phyloP scores from a whole-genome alignment of 2,888 invertebrate species.

The Chymomyza caudatula region DNA sequence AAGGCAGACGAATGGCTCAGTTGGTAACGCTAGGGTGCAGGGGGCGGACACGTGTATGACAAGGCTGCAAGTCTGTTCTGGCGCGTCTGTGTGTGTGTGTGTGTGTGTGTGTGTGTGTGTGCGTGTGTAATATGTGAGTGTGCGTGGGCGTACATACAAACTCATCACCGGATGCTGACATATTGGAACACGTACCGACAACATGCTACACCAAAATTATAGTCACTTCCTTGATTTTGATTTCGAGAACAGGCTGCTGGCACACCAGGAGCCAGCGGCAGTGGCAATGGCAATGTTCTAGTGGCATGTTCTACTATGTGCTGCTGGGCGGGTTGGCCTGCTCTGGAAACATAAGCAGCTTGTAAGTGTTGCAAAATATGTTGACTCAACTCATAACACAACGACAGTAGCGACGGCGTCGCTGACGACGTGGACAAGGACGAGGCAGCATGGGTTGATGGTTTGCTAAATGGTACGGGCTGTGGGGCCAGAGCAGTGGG shows the following conservation, averaged over 20 bases:
- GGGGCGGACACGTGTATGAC: constrained; percentile 35
- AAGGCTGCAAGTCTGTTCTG: constrained; percentile 7
- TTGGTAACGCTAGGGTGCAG: neutral
- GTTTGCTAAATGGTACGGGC: constrained; percentile 20
- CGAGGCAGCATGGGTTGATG: constrained; percentile 8
- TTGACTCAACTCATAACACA: constrained; percentile 74
- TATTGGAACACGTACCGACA: constrained; percentile 76
- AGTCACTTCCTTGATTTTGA: constrained; percentile 75
- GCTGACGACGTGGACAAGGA: constrained; percentile 2
- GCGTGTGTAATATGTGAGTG: constrained; percentile 11
- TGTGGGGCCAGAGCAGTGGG: constrained; percentile 23
- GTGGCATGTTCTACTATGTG: neutral
- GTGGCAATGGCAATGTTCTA: neutral
- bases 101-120: constrained; percentile 15
- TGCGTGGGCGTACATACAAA: constrained; percentile 49
- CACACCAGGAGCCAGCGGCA: neutral
- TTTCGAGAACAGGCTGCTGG: constrained; percentile 62
- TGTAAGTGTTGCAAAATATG: constrained; percentile 74
- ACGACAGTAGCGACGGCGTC: constrained; percentile 26
- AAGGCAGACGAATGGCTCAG: neutral
- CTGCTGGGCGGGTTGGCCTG: neutral
- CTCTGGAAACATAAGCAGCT: constrained; percentile 44
- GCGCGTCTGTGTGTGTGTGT: neutral
- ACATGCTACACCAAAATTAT: constrained; percentile 77
- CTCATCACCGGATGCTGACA: constrained; percentile 72